Conservation (phyloP, 2,888 invertebrate genomes). For the Noctua comes region DNA sequence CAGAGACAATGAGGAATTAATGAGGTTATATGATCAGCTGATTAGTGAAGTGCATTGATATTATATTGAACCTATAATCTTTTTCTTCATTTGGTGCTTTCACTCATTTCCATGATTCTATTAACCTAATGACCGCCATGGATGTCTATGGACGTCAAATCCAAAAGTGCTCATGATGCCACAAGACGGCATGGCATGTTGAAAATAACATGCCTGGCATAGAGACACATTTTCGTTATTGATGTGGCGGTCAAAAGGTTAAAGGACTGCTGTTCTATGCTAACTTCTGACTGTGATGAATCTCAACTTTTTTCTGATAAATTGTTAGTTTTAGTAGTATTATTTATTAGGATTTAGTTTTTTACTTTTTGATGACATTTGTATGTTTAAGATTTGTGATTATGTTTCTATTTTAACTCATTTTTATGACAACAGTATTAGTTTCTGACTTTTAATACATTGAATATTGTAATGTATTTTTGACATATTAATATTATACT, state of each 20-base stretch:
- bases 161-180: too few relatives aligned
- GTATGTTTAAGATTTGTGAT: constrained; percentile 55
- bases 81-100: constrained; percentile 61
- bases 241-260: too few relatives aligned
- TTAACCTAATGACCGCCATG: background rate
- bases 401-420: constrained; percentile 45
- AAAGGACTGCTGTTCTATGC: constrained; percentile 47
- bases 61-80: constrained; percentile 30
- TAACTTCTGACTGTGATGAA: constrained; percentile 75
- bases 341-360: constrained; percentile 64
- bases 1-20: constrained; percentile 96
- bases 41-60: constrained; percentile 90
- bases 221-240: too few relatives aligned
- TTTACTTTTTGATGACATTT: constrained; percentile 62
- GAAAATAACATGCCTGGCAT: too few relatives aligned
- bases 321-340: constrained; percentile 66
- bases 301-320: constrained; percentile 69
- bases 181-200: too few relatives aligned
- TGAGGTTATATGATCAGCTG: constrained; percentile 97
- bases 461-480: constrained; percentile 26
- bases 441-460: constrained; percentile 27
- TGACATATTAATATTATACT: constrained; percentile 28
- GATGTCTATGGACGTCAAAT: too few relatives aligned
- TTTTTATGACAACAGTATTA: constrained; percentile 55
- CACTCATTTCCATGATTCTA: constrained; percentile 38